phyloP scores from a whole-genome alignment of 1,140 invertebrate genomes.

The Theocolax elegans region DNA sequence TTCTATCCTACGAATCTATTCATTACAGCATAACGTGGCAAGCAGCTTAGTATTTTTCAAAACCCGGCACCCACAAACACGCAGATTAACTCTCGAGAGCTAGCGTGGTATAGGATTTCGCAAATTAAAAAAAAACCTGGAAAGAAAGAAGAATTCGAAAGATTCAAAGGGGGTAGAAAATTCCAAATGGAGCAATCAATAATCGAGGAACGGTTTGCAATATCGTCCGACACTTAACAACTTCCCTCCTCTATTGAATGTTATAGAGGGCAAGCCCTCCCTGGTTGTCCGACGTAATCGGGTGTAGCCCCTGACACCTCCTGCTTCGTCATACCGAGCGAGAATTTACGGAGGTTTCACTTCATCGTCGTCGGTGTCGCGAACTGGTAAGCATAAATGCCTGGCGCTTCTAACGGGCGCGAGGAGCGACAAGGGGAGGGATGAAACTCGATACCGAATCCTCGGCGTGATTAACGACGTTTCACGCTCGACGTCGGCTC shows the following conservation, averaged over 20 bases:
- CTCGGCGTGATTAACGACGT: constrained; percentile 62
- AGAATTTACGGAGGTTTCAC: constrained; percentile 20
- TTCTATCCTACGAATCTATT: neutral
- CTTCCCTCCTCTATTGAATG: neutral
- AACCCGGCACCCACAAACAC: neutral
- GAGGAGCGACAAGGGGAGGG: constrained; percentile 47
- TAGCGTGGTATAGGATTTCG: neutral
- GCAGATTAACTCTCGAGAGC: neutral
- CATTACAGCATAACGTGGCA: neutral
- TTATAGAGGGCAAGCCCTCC: too few species aligned
- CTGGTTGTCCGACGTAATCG: neutral
- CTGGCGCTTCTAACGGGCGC: neutral
- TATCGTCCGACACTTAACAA: constrained; percentile 2
- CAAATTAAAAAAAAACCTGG: neutral
- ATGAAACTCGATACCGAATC: constrained; percentile 67
- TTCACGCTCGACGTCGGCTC: constrained; percentile 54
- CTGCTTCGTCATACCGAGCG: neutral
- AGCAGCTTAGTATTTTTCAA: constrained; percentile 2
- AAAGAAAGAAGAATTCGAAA: too few species aligned
- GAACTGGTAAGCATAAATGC: constrained; percentile 1
- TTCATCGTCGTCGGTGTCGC: neutral
- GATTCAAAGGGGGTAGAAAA: neutral
- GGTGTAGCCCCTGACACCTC: neutral
- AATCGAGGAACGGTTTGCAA: neutral
- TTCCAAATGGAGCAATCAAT: neutral